A percentile compares a stretch with the other conserved stretches of the same genome.
Conservation (phyloP, 2,113 vertebrate genomes). For the Tupaia tana region DNA sequence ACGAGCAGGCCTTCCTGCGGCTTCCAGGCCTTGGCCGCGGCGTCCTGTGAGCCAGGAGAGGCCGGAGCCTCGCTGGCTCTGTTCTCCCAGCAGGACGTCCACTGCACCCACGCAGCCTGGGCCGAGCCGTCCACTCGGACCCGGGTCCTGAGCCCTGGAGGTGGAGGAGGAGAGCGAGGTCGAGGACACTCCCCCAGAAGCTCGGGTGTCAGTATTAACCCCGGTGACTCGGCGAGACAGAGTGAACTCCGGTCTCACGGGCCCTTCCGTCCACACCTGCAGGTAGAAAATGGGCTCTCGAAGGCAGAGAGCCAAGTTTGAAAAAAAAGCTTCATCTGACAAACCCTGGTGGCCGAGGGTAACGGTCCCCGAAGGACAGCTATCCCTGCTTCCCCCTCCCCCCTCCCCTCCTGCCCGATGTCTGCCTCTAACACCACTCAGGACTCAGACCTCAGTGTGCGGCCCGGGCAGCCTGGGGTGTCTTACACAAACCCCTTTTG, state of each 20-base stretch:
- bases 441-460: too few relatives aligned
- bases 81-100: neutral
- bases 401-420: too few relatives aligned
- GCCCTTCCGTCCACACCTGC: neutral
- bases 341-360: neutral
- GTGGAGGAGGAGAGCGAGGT: neutral
- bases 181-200: neutral
- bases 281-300: conserved; percentile 7
- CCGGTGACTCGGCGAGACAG: neutral
- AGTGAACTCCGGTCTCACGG: neutral
- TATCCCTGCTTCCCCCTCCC: too few relatives aligned
- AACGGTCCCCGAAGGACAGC: too few relatives aligned
- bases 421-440: too few relatives aligned
- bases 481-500: too few relatives aligned
- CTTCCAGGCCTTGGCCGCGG: too few relatives aligned
- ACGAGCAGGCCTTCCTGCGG: too few relatives aligned
- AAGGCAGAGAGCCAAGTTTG: neutral
- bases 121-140: neutral
- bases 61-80: too few relatives aligned
- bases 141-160: neutral
- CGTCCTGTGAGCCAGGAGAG: accelerated
- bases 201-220: neutral
- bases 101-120: neutral
- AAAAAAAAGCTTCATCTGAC: neutral
- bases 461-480: too few relatives aligned